phyloP scores from a whole-genome alignment of 1,140 invertebrate genomes.

The Teleogryllus occipitalis region DNA sequence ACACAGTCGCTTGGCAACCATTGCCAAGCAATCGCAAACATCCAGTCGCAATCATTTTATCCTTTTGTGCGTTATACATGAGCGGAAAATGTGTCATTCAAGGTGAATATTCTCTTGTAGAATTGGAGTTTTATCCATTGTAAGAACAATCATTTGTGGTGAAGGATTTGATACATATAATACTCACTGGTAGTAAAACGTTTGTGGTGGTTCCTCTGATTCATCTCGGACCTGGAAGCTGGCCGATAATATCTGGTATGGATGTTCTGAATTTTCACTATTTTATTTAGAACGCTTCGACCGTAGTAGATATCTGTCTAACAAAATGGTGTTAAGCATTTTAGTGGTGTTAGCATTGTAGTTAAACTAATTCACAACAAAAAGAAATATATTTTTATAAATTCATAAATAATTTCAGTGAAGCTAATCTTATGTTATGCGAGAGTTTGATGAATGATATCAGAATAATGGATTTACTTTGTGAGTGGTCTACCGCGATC shows the following conservation, averaged over 20 bases:
- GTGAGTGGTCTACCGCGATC: too few species aligned
- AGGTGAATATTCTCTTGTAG: not conserved
- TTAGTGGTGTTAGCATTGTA: too few species aligned
- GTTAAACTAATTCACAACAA: too few species aligned
- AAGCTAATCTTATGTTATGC: too few species aligned
- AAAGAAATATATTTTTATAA: too few species aligned
- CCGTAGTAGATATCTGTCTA: too few species aligned
- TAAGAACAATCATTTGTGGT: not conserved
- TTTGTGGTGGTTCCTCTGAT: not conserved
- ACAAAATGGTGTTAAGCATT: too few species aligned
- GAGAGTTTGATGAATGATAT: too few species aligned
- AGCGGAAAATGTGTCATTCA: not conserved
- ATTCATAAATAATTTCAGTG: too few species aligned
- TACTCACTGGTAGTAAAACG: not conserved
- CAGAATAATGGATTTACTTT: too few species aligned
- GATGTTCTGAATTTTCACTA: not conserved
- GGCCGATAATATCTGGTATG: not conserved
- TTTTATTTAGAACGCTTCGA: too few species aligned
- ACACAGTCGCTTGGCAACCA: not conserved
- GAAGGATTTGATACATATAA: not conserved
- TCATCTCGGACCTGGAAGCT: not conserved
- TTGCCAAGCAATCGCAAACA: not conserved
- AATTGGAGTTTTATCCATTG: not conserved
- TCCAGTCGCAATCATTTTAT: not conserved
- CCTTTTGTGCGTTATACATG: not conserved